A percentile compares a stretch with the other conserved stretches of the same genome.
phyloP scores from a whole-genome alignment of 2,797 vertebrate species.

The Trachops cirrhosus region DNA sequence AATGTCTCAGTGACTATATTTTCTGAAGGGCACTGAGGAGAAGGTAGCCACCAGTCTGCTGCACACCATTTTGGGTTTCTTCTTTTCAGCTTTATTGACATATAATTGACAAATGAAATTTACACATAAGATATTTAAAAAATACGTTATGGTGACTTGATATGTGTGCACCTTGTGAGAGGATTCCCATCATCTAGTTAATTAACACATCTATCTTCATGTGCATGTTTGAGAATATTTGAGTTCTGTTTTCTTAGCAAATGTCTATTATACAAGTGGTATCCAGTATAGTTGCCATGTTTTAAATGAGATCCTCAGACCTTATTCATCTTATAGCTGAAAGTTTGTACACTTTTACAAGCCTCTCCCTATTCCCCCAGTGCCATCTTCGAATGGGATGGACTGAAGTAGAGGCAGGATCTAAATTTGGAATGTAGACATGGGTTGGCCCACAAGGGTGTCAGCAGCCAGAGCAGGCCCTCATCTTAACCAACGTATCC shows the following conservation, averaged over 20 bases:
- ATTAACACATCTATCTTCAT: not conserved
- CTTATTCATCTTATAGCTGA: not conserved
- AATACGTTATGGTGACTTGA: not conserved
- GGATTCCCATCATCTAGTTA: not conserved
- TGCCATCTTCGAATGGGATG: not conserved
- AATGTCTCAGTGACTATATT: not conserved
- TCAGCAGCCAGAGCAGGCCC: not conserved
- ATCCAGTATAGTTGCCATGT: not conserved
- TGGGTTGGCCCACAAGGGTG: not conserved
- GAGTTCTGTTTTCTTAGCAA: not conserved
- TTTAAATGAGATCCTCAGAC: not conserved
- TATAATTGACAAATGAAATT: not conserved
- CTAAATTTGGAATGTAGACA: not conserved
- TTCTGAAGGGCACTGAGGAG: not conserved
- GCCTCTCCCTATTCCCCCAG: not conserved
- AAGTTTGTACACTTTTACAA: not conserved
- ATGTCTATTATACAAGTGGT: not conserved
- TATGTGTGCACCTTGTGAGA: not conserved
- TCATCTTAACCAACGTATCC: not conserved
- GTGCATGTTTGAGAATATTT: not conserved
- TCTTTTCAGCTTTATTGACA: not conserved
- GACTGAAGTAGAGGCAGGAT: not conserved
- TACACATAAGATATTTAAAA: not conserved
- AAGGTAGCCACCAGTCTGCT: not conserved
- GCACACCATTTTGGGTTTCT: not conserved